Conservation (phyloP, 1,140 invertebrate genomes). For the Pseudomyrmex concolor region DNA sequence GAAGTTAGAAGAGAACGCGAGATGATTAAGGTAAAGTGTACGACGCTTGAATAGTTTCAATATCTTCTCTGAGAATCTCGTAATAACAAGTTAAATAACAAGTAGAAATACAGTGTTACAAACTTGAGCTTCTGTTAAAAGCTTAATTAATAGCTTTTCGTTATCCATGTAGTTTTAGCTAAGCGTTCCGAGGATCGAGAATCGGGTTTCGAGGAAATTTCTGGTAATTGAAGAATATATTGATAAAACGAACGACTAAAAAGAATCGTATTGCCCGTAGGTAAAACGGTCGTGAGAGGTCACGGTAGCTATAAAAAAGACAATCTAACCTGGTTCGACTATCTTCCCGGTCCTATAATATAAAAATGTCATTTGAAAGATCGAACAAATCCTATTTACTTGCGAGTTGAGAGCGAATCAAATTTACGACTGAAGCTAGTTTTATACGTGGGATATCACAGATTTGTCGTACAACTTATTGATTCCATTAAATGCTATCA, state of each 20-base stretch:
- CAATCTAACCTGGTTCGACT: not conserved
- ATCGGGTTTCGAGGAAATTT: not conserved
- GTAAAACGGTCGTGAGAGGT: conserved; percentile 39
- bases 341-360: conserved; percentile 22
- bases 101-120: not conserved
- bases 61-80: not conserved
- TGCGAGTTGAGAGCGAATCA: conserved; percentile 10
- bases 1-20: not conserved
- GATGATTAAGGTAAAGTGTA: not conserved
- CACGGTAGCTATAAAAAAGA: conserved; percentile 45
- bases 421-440: conserved; percentile 67
- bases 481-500: conserved; percentile 78
- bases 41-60: conserved; percentile 3
- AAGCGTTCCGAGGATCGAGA: not conserved
- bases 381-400: not conserved
- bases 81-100: not conserved
- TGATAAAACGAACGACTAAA: conserved; percentile 32
- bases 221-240: not conserved
- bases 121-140: not conserved
- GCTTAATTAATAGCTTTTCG: not conserved
- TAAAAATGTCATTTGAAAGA: not conserved
- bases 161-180: not conserved
- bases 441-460: conserved; percentile 54
- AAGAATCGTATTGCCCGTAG: conserved; percentile 25
- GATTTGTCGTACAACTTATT: conserved; percentile 77